Conservation (phyloP, 1,140 invertebrate genomes). For the Yoshiicerus persimilis region DNA sequence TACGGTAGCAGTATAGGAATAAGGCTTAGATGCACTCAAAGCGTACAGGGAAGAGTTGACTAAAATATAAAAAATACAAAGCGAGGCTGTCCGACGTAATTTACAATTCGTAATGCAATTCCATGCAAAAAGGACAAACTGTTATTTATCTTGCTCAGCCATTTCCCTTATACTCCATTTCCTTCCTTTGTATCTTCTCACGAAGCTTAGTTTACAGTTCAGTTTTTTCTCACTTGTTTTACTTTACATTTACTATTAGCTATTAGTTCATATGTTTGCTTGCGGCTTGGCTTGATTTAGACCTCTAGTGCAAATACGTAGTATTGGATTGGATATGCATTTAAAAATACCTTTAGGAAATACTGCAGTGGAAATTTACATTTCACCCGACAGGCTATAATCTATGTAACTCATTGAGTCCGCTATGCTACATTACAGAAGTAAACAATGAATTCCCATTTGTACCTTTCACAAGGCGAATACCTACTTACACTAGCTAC, state of each 20-base stretch:
- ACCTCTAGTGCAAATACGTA: neutral
- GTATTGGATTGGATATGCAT: neutral
- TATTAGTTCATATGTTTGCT: neutral
- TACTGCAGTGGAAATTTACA: neutral
- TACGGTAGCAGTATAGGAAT: neutral
- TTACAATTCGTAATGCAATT: neutral
- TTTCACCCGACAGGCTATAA: neutral
- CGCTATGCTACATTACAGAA: neutral
- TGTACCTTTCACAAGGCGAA: neutral
- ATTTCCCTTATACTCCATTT: neutral
- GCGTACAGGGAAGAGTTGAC: neutral
- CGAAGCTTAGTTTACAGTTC: neutral
- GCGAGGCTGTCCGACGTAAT: neutral
- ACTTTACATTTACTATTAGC: neutral
- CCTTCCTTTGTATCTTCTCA: neutral
- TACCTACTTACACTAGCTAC: neutral
- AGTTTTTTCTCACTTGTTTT: neutral
- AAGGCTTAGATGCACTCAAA: neutral
- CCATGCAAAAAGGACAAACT: neutral
- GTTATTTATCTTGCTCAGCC: neutral
- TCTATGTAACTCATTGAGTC: neutral
- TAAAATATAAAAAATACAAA: neutral
- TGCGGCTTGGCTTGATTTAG: neutral
- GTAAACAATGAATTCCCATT: conserved; percentile 8
- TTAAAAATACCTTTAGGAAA: neutral